phyloP scores from a whole-genome alignment of 2,888 invertebrate genomes.

The Catocala nupta region DNA sequence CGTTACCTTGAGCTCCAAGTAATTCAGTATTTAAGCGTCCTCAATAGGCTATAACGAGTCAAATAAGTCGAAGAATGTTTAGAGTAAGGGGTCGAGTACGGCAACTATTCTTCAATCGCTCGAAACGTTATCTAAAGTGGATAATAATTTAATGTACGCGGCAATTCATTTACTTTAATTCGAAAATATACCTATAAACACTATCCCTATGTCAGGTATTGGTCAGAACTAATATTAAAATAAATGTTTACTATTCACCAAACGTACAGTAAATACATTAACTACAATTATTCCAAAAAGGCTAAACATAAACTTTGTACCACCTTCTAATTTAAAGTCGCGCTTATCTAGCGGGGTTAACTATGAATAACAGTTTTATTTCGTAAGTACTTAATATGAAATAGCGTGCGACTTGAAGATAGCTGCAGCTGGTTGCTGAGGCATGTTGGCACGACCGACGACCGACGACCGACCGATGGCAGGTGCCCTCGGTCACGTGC shows the following conservation, averaged over 20 bases:
- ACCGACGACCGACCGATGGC: constrained; percentile 61
- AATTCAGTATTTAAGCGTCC: constrained; percentile 45
- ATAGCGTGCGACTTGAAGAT: constrained; percentile 51
- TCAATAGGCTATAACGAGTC: constrained; percentile 57
- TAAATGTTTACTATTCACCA: no score
- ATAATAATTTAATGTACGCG: not conserved
- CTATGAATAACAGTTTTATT: not conserved
- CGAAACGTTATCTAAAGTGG: constrained; percentile 14
- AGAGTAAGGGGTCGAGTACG: constrained; percentile 49
- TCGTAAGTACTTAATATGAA: not conserved
- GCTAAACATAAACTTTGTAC: no score
- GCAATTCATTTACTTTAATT: no score
- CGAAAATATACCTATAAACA: no score
- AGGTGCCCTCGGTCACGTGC: constrained; percentile 76
- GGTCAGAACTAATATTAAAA: no score
- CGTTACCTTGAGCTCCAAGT: constrained; percentile 49
- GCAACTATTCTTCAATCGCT: constrained; percentile 36
- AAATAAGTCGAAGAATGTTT: constrained; percentile 59
- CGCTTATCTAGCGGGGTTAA: no score
- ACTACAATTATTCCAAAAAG: no score
- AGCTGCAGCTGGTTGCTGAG: constrained; percentile 52
- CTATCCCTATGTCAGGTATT: no score
- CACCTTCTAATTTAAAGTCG: no score
- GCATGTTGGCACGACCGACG: constrained; percentile 68
- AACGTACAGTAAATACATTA: no score